phyloP scores from a whole-genome alignment of 2,888 invertebrate genomes.

The Lissocephala sabroskyi region DNA sequence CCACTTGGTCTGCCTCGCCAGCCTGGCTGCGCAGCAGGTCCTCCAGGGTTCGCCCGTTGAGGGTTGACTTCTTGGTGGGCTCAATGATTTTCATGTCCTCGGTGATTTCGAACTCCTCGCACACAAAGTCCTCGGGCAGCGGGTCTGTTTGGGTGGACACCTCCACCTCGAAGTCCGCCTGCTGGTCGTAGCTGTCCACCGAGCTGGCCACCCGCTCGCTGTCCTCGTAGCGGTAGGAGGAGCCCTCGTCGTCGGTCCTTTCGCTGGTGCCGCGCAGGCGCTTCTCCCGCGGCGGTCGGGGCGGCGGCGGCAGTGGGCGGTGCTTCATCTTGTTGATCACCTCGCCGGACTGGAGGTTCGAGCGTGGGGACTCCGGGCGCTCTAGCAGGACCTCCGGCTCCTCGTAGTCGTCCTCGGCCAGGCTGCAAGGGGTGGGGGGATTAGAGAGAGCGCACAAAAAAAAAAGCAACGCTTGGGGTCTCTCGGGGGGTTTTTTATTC shows the following conservation, averaged over 20 bases:
- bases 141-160: constrained; percentile 91
- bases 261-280: constrained; percentile 61
- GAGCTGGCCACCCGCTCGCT: constrained; percentile 59
- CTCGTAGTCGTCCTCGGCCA: constrained; percentile 73
- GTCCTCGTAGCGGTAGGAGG: constrained; percentile 51
- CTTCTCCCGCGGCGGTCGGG: constrained; percentile 83
- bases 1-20: constrained; percentile 57
- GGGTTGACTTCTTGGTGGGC: constrained; percentile 51
- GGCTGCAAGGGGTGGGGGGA: constrained; percentile 39
- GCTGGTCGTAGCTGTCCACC: constrained; percentile 62
- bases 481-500: constrained; percentile 18
- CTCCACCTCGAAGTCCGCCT: constrained; percentile 74
- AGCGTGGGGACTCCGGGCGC: constrained; percentile 73
- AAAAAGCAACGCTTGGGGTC: constrained; percentile 1
- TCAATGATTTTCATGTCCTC: constrained; percentile 71
- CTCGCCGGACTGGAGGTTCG: constrained; percentile 82
- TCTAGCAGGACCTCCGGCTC: constrained; percentile 70
- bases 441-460: constrained; percentile 28
- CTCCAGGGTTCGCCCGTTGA: constrained; percentile 61
- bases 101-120: constrained; percentile 75
- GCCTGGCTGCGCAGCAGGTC: constrained; percentile 69
- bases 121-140: constrained; percentile 83
- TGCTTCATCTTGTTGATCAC: constrained; percentile 88
- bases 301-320: constrained; percentile 89
- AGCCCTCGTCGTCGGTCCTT: constrained; percentile 35